Conservation (phyloP, 2,113 vertebrate species). For the Eretmochelys imbricata region DNA sequence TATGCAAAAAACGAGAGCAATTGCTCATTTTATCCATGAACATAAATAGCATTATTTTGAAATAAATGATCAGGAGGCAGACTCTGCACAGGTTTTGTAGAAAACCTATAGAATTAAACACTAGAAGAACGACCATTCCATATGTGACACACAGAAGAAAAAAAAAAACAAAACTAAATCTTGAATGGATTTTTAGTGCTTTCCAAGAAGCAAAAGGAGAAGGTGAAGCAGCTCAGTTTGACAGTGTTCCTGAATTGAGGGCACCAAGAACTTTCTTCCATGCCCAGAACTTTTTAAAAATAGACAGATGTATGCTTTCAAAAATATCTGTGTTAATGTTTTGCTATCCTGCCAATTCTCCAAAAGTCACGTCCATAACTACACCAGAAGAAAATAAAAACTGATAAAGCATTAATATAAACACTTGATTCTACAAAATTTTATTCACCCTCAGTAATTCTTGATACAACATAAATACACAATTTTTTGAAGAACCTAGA, state of each 20-base stretch:
- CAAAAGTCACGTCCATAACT: not conserved
- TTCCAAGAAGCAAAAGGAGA: not conserved
- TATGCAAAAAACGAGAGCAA: not conserved
- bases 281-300: not conserved
- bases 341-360: not conserved
- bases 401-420: not conserved
- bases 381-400: not conserved
- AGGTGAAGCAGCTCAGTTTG: not conserved
- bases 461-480: not conserved
- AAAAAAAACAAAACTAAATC: not conserved
- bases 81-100: not conserved
- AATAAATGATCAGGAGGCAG: not conserved
- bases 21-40: not conserved
- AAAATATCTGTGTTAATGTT: too few species aligned
- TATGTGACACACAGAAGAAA: not conserved
- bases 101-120: not conserved
- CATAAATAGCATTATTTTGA: not conserved
- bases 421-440: not conserved
- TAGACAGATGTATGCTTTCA: not conserved
- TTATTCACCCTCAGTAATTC: not conserved
- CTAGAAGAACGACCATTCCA: not conserved
- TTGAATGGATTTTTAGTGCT: not conserved
- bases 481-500: not conserved
- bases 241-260: not conserved
- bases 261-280: not conserved